These are phyloP conservation scores for Cyprinus carpio DNA, from an alignment of 2,113 vertebrate species.

Conservation along the genomic window DNA sequence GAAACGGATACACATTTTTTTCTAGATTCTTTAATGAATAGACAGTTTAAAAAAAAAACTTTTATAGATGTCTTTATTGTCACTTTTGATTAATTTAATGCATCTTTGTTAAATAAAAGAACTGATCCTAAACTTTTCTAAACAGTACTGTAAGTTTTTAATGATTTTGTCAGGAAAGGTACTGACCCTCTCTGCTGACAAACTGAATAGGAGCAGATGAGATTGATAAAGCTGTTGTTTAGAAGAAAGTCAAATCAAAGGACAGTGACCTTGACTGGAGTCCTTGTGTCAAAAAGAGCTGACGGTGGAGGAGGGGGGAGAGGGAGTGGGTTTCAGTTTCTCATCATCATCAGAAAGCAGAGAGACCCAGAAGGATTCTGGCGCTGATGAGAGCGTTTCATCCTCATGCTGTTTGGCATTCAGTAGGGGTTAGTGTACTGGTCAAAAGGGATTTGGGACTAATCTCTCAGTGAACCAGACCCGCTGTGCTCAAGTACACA, in stretches of 20 bases:
- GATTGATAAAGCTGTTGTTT: background rate
- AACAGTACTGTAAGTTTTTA: background rate
- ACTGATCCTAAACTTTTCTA: background rate
- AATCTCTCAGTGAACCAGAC: conserved; percentile 30
- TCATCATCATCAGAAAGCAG: conserved; percentile 40
- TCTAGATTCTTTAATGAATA: background rate
- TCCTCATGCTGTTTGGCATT: conserved; percentile 4
- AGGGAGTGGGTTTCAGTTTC: conserved; percentile 37
- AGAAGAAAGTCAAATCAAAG: conserved; percentile 12
- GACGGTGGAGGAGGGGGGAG: background rate
- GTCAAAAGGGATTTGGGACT: conserved; percentile 23
- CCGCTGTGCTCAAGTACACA: conserved; percentile 11
- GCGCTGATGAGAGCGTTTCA: conserved; percentile 1
- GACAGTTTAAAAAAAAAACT: background rate
- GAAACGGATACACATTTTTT: too few relatives aligned
- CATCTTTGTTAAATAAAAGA: background rate
- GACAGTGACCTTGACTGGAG: conserved; percentile 24
- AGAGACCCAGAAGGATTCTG: conserved; percentile 11
- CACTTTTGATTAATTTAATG: background rate
- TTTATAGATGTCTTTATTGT: background rate
- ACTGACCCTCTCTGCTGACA: background rate
- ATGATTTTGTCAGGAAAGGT: background rate
- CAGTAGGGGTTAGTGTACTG: conserved; percentile 14
- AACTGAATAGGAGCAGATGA: background rate
- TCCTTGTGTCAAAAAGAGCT: conserved; percentile 10